Base-by-base conservation (phyloP, 2,888 invertebrate genomes). In the Hypolimnas misippus region DNA sequence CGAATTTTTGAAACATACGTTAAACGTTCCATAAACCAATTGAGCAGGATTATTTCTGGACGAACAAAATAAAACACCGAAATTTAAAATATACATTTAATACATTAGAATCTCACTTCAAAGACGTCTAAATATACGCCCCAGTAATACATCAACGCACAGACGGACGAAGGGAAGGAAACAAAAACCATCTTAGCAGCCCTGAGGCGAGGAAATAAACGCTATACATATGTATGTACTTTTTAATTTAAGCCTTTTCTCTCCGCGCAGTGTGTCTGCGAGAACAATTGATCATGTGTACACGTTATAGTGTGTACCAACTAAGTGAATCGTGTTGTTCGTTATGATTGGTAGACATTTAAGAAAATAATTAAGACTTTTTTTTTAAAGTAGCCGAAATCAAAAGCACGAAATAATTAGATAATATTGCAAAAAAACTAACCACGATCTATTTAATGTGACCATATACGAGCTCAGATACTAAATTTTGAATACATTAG, bases 191-290 rank as follows among this genome's bases (percentile, higher is more conserved):
- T 7, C 49, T 49, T 49, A 49, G 25, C 16, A 31, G 16, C 35
- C 52, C 35, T 17, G 46, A 54, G 60, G 60, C 54, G 25, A 29
- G 10, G 46, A 46, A 53, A 16, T 17, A 12, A 25, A 31, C 10
- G 19, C n/a, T 14, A 40, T 25, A n/a, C 10, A 12, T 38, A 35
- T 49, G 35, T 50, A n/a, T 38, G n/a, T n/a, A n/a, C 4, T 29
- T 60, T 60, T 42, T 60, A 60, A 60, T 60, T 60, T 19, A 55
- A 54, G 40, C 14, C 38, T 50, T 54, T 60, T 55, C 54, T 60
- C 53, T 38, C 14, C 10, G 33, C 8, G 55, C 54, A 60, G 38
- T 29, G 44, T 38, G 14, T 35, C 35, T 42, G 51, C 33, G 16
- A 3, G 38, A 29, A 29, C 12, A 46, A 19, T 6, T 57, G 25